Percentiles rank a stretch among this genome's conserved stretches.
Evolutionary conservation across 1,140 invertebrate species (phyloP).

Genomic region (Scylla paramamosain): DNA sequence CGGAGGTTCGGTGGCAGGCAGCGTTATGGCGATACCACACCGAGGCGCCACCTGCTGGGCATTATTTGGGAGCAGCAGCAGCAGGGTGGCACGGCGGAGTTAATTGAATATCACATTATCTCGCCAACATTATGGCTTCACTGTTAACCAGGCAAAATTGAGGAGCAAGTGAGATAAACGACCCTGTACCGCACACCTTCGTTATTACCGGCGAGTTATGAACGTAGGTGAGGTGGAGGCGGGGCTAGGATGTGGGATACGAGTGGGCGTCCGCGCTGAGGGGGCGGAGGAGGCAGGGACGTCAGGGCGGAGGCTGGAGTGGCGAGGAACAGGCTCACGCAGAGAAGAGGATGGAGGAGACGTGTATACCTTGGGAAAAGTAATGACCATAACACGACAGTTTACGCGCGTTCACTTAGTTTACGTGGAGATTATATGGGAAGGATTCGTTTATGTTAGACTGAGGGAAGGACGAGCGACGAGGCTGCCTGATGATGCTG

Average conservation of each 20-base stretch:
- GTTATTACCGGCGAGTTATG: not conserved
- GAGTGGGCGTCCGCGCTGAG: no score
- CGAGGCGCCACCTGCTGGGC: not conserved
- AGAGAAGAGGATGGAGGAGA: no score
- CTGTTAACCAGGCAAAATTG: not conserved
- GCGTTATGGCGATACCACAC: not conserved
- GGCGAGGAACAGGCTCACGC: no score
- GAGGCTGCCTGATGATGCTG: no score
- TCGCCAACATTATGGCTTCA: constrained; percentile 10
- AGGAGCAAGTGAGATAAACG: not conserved
- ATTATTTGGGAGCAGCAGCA: not conserved
- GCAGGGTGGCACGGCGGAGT: not conserved
- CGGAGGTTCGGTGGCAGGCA: not conserved
- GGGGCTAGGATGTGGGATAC: not conserved
- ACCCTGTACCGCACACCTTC: not conserved
- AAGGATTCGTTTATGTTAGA: no score
- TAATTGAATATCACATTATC: constrained; percentile 16
- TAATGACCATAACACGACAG: no score
- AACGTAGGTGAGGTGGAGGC: not conserved
- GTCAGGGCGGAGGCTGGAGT: no score
- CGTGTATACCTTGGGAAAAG: no score
- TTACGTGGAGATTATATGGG: no score
- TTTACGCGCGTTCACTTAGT: no score
- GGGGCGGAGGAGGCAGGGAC: no score
- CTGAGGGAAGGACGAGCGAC: no score